A percentile compares a stretch with the other conserved stretches of the same genome.
These are phyloP conservation scores for Solea solea DNA, from an alignment of 2,113 vertebrate species.

Conservation along the genomic window DNA sequence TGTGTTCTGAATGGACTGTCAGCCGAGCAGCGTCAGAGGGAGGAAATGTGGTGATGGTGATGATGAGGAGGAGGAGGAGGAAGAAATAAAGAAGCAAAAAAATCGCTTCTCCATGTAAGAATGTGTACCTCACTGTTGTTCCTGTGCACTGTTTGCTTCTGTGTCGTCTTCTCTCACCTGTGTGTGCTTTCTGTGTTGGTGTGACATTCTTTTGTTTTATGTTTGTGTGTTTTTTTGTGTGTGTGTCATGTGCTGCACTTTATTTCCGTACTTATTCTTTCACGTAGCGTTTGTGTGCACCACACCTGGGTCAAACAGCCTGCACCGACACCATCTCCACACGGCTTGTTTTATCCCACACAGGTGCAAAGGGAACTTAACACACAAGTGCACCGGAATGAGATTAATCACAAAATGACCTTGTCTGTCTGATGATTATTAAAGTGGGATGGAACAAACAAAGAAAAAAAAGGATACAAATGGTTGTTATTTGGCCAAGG, in stretches of 20 bases:
- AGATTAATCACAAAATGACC: not conserved
- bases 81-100: conserved; percentile 70
- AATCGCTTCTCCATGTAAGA: conserved; percentile 82
- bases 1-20: conserved; percentile 75
- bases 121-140: conserved; percentile 65
- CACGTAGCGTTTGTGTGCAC: conserved; percentile 38
- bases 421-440: not conserved
- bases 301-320: conserved; percentile 65
- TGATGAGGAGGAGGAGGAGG: conserved; percentile 60
- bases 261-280: conserved; percentile 33
- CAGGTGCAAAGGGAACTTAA: conserved; percentile 16
- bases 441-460: conserved; percentile 41
- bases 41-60: conserved; percentile 66
- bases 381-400: conserved; percentile 6
- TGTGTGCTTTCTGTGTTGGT: conserved; percentile 46
- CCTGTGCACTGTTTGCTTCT: conserved; percentile 40
- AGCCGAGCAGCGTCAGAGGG: conserved; percentile 69
- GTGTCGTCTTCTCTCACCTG: conserved; percentile 45
- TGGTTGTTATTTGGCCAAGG: conserved; percentile 47
- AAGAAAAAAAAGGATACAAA: not conserved
- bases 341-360: conserved; percentile 46
- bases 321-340: not conserved
- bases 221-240: conserved; percentile 22
- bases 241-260: conserved; percentile 53
- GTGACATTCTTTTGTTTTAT: conserved; percentile 49